Evolutionary conservation across 1,140 invertebrate genomes (phyloP), one percentile per base, ranked within the genome.

Genomic region (Armadillidium nasatum): DNA sequence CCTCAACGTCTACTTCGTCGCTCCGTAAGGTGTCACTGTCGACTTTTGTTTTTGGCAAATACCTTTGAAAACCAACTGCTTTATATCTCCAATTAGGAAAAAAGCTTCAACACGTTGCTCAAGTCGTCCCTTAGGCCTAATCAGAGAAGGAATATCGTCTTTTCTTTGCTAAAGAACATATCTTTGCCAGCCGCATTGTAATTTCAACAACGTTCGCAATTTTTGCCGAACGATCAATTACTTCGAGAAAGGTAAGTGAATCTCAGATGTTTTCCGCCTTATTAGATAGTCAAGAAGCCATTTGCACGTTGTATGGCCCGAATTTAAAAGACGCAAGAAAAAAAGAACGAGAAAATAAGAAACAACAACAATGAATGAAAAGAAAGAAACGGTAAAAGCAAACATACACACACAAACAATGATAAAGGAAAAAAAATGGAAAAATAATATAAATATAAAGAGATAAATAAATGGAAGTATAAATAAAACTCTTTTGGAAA

Each of bases 1-100:
- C 50, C 50, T 15, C 19, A 60, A 60, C 50, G 50, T 60, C 50
- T 60, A 13, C 19, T 60, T 60, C 19, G 50, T 60, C 50, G 50
- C 11, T 60, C 50, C 50, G 50, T 60, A 15, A 60, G 11, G 50
- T 60, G 50, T 60, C 50, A 60, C 11, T 60, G 50, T 60, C 50
- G 50, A 60, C 50, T 60, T 60, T 60, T 60, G 50, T 60, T 60
- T 60, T 60, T 60, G 11, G 50, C 33, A 60, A 60, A 60, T 60
- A 19, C 19, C 50, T 60, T 60, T 60, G 50, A 60, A 60, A 60
- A 60, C 50, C 50, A 60, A 19, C 50, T 60, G 50, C 19, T 60
- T 60, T 60, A 60, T 60, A 60, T 60, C 50, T 60, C 50, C 50
- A 60, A 60, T 60, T 60, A 60, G 50, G 50, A 60, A 60, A 60